Conservation (phyloP, 2,797 vertebrate genomes). For the Hippopotamyrus pictus region DNA sequence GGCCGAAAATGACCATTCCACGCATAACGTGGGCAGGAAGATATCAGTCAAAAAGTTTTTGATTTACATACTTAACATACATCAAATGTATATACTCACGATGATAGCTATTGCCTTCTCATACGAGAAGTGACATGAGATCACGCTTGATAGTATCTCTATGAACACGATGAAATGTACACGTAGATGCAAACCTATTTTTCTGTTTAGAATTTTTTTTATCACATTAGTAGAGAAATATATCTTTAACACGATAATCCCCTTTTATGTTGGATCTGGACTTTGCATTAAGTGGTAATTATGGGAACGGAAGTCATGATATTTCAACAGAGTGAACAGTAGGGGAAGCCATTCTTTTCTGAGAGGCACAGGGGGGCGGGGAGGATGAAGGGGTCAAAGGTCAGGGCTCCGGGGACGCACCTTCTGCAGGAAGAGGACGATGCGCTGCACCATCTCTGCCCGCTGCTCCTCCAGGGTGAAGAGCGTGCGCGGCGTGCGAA, state of each 20-base stretch:
- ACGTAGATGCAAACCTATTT: background rate
- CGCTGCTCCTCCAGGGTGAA: conserved; percentile 92
- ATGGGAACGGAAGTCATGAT: background rate
- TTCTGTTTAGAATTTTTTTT: background rate
- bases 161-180: background rate
- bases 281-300: background rate
- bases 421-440: conserved; percentile 97
- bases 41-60: background rate
- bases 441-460: conserved; percentile 82
- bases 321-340: background rate
- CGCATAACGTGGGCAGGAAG: background rate
- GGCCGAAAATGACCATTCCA: background rate
- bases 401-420: conserved; percentile 49
- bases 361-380: background rate
- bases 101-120: background rate
- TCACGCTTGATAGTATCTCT: background rate
- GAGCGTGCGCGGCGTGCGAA: conserved; percentile 86
- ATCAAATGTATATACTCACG: background rate
- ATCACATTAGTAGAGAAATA: background rate
- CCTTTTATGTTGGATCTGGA: background rate
- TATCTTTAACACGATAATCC: background rate
- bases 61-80: background rate
- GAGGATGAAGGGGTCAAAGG: background rate
- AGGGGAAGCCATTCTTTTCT: background rate
- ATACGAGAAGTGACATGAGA: background rate